phyloP scores from a whole-genome alignment of 1,140 invertebrate genomes.

The Trichomalopsis sarcophagae region DNA sequence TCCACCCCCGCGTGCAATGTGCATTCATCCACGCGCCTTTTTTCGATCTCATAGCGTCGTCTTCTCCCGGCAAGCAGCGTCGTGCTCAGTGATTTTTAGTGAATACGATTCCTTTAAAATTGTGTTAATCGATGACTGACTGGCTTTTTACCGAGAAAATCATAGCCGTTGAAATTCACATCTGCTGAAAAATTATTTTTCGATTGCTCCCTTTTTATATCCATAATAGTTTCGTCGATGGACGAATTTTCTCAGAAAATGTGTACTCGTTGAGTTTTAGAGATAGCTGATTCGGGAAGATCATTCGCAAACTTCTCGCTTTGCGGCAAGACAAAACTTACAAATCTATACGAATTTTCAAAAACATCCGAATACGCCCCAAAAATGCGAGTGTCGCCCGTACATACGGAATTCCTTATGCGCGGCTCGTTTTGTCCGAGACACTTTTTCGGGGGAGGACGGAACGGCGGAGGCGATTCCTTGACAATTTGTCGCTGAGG shows the following conservation, averaged over 20 bases:
- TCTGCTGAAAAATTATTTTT: not conserved
- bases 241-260: too few species aligned
- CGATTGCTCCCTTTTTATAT: not conserved
- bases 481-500: slow-evolving; percentile 47
- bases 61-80: not conserved
- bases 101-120: slow-evolving; percentile 46
- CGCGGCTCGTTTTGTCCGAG: not conserved
- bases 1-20: not conserved
- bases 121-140: slow-evolving; percentile 43
- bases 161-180: not conserved
- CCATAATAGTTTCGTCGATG: not conserved
- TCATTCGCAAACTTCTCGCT: too few species aligned
- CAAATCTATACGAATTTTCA: too few species aligned
- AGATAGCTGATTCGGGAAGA: too few species aligned
- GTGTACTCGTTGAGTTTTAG: too few species aligned
- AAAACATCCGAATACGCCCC: too few species aligned
- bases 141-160: slow-evolving; percentile 14
- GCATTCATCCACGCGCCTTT: slow-evolving; percentile 8
- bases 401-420: too few species aligned
- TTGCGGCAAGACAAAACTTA: too few species aligned
- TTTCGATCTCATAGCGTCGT: not conserved
- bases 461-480: not conserved
- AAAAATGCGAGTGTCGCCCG: too few species aligned
- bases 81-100: slow-evolving; percentile 23
- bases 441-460: not conserved